Conservation (phyloP, 2,113 vertebrate species). For the Lophochroa leadbeateri region DNA sequence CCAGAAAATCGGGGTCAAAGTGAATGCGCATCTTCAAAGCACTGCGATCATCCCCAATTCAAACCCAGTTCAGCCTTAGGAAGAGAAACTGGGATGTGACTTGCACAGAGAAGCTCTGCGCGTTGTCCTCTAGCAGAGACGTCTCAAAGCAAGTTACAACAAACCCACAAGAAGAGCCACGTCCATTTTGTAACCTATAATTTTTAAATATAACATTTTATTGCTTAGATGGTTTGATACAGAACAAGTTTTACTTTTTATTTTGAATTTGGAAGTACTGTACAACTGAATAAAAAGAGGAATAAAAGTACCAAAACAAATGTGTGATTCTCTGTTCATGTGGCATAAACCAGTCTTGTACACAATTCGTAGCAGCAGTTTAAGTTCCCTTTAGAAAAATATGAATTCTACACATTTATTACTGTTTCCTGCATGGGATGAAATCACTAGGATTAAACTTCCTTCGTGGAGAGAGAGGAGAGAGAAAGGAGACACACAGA, state of each 20-base stretch:
- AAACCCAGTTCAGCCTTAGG: neutral
- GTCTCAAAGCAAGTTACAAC: neutral
- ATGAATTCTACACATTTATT: constrained; percentile 80
- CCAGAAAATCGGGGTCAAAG: neutral
- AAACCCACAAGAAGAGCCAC: constrained; percentile 42
- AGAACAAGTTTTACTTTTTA: constrained; percentile 88
- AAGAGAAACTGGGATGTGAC: neutral
- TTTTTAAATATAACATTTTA: constrained; percentile 94
- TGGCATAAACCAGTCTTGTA: constrained; percentile 83
- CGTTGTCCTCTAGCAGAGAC: fast-evolving
- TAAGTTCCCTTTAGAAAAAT: constrained; percentile 88
- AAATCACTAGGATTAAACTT: constrained; percentile 77
- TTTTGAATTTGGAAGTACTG: constrained; percentile 87
- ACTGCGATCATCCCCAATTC: neutral
- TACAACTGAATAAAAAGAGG: constrained; percentile 81
- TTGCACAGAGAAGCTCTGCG: neutral
- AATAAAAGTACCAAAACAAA: constrained; percentile 80
- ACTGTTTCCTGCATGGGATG: constrained; percentile 80
- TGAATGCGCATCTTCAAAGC: neutral
- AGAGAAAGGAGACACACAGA: constrained; percentile 34
- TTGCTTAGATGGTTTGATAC: constrained; percentile 97
- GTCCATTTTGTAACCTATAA: constrained; percentile 15
- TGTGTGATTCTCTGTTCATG: constrained; percentile 86
- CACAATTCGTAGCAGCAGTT: constrained; percentile 85
- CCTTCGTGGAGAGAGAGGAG: constrained; percentile 67